Percentiles rank a stretch among this genome's conserved stretches.
Evolutionary conservation across 2,797 vertebrate species (phyloP).

Genomic region (Heteromormyrus szaboi): DNA sequence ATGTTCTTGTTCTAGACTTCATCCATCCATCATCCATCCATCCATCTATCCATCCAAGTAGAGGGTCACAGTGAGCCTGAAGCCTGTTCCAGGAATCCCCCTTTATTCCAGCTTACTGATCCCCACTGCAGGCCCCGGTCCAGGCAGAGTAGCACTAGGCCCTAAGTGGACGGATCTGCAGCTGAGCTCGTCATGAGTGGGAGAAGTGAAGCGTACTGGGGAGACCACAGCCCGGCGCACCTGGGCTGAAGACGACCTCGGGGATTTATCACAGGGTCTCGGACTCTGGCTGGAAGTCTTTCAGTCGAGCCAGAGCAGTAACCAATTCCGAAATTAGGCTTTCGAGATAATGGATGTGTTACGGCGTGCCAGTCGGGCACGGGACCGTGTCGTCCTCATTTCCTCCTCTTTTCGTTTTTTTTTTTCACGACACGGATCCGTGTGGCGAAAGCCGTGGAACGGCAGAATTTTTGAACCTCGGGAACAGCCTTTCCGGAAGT

Average conservation of each 20-base stretch:
- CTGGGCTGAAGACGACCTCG: background rate
- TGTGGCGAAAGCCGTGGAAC: background rate
- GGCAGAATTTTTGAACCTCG: background rate
- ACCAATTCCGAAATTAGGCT: background rate
- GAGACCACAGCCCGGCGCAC: background rate
- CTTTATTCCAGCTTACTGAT: slow-evolving; percentile 2
- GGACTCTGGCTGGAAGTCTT: background rate
- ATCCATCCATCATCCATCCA: background rate
- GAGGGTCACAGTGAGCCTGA: background rate
- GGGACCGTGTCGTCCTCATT: background rate
- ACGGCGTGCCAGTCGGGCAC: background rate
- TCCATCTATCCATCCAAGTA: background rate
- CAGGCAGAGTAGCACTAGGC: background rate
- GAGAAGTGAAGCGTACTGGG: background rate
- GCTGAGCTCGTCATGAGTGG: background rate
- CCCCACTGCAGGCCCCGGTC: too few species aligned
- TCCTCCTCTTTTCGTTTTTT: background rate
- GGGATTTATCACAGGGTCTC: background rate
- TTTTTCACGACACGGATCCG: background rate
- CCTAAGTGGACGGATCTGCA: background rate
- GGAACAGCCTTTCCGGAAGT: background rate
- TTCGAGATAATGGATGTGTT: background rate
- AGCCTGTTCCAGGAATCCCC: background rate
- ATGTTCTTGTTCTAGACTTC: background rate
- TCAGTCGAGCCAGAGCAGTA: background rate